These are phyloP conservation scores for Rotaria magnacalcarata DNA, from an alignment of 2,888 invertebrate species.

Conservation along the genomic window DNA sequence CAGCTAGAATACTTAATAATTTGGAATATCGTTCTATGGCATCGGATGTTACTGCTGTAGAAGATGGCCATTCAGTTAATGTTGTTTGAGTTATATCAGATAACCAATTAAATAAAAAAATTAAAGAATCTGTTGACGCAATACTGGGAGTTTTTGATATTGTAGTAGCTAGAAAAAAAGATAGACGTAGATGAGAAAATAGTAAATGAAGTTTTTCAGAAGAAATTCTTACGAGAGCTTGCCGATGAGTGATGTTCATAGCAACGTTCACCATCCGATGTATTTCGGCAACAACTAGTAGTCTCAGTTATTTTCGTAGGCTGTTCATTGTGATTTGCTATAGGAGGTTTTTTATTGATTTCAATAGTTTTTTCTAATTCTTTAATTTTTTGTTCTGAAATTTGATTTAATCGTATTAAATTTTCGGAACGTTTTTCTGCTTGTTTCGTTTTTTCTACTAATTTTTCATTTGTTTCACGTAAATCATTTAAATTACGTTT, in stretches of 20 bases:
- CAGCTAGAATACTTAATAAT: conserved; percentile 15
- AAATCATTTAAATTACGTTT: background rate
- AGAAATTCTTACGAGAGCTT: background rate
- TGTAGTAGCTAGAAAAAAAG: background rate
- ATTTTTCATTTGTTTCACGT: conserved; percentile 25
- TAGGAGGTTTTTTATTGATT: background rate
- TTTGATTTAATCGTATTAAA: conserved; percentile 28
- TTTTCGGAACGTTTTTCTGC: conserved; percentile 21
- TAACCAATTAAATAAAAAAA: conserved; percentile 24
- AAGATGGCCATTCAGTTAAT: background rate
- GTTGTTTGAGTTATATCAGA: background rate
- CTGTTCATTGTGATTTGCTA: background rate
- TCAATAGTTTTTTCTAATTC: conserved; percentile 14
- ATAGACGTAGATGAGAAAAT: background rate
- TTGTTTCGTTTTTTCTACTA: background rate
- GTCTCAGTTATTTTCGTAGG: background rate
- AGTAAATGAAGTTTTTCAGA: no score
- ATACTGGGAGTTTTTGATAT: background rate
- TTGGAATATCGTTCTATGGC: background rate
- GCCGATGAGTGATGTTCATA: background rate
- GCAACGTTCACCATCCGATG: background rate
- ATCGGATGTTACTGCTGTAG: background rate
- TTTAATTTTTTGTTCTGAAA: conserved; percentile 21
- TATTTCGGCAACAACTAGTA: background rate
- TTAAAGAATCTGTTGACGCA: conserved; percentile 8